Percentiles rank a stretch among this genome's conserved stretches.
phyloP scores from a whole-genome alignment of 2,888 invertebrate genomes.

The Abrostola triplasia region DNA sequence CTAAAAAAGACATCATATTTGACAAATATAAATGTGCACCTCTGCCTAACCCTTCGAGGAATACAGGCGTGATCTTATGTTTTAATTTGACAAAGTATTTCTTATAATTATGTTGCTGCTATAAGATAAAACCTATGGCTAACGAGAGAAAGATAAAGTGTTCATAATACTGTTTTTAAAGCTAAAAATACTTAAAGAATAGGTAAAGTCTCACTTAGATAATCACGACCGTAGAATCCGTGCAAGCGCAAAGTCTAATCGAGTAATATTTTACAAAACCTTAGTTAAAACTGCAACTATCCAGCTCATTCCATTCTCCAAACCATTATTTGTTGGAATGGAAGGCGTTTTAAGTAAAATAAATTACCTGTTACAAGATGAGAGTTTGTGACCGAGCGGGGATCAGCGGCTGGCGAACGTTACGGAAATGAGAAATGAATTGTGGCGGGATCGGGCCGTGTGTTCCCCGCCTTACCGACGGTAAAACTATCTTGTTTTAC shows the following conservation, averaged over 20 bases:
- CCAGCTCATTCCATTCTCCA: slow-evolving; percentile 57
- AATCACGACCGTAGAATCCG: slow-evolving; percentile 41
- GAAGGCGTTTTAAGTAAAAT: slow-evolving; percentile 74
- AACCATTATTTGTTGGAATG: slow-evolving; percentile 71
- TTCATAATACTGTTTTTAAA: too few species aligned
- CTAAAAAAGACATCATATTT: too few species aligned
- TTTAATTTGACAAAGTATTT: too few species aligned
- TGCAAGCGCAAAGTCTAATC: slow-evolving; percentile 59
- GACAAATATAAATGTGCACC: too few species aligned
- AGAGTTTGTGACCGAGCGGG: slow-evolving; percentile 69
- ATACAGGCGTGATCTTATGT: too few species aligned
- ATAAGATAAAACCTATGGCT: too few species aligned
- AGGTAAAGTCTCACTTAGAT: slow-evolving; percentile 30
- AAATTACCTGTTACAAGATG: slow-evolving; percentile 75
- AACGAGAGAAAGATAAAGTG: too few species aligned
- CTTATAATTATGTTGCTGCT: too few species aligned
- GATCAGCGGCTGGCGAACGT: slow-evolving; percentile 64
- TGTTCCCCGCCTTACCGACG: slow-evolving; percentile 52
- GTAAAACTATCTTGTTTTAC: slow-evolving; percentile 57
- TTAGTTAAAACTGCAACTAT: slow-evolving; percentile 62
- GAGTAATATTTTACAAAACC: slow-evolving; percentile 60
- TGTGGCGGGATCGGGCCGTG: slow-evolving; percentile 66
- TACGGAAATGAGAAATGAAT: slow-evolving; percentile 80
- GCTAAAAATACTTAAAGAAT: slow-evolving; percentile 1
- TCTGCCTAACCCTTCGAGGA: too few species aligned